Percentiles rank a stretch among this genome's conserved stretches.
phyloP scores from a whole-genome alignment of 2,888 invertebrate genomes.

The Drosophila borealis region DNA sequence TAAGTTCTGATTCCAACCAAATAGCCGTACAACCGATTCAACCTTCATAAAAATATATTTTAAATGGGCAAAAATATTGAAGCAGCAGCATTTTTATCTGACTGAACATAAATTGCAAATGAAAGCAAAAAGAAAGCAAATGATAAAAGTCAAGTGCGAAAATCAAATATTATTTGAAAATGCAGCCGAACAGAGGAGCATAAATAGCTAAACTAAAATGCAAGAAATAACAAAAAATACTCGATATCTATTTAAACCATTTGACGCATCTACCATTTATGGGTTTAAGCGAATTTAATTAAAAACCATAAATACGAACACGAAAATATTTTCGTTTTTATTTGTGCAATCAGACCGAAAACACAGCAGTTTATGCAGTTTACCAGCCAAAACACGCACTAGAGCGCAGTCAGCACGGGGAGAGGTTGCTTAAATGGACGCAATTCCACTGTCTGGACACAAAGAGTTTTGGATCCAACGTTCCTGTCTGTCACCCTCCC shows the following conservation, averaged over 20 bases:
- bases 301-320: conserved; percentile 26
- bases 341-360: conserved; percentile 20
- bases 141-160: background rate
- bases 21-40: too few species aligned
- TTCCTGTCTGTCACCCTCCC: background rate
- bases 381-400: background rate
- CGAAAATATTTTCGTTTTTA: conserved; percentile 2
- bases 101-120: background rate
- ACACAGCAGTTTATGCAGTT: background rate
- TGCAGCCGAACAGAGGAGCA: background rate
- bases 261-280: conserved; percentile 6
- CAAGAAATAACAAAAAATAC: background rate
- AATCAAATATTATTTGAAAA: background rate
- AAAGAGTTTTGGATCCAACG: conserved; percentile 4
- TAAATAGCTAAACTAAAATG: background rate
- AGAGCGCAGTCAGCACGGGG: background rate
- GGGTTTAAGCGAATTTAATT: conserved; percentile 30
- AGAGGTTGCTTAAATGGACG: conserved; percentile 1
- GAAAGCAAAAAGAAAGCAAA: background rate
- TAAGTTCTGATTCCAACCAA: too few species aligned
- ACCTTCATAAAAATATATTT: too few species aligned
- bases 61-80: too few species aligned
- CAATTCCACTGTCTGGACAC: conserved; percentile 17
- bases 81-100: background rate
- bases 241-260: conserved; percentile 2